A percentile compares a stretch with the other conserved stretches of the same genome.
Evolutionary conservation across 2,797 vertebrate species (phyloP).

Genomic region (Gila robusta): DNA sequence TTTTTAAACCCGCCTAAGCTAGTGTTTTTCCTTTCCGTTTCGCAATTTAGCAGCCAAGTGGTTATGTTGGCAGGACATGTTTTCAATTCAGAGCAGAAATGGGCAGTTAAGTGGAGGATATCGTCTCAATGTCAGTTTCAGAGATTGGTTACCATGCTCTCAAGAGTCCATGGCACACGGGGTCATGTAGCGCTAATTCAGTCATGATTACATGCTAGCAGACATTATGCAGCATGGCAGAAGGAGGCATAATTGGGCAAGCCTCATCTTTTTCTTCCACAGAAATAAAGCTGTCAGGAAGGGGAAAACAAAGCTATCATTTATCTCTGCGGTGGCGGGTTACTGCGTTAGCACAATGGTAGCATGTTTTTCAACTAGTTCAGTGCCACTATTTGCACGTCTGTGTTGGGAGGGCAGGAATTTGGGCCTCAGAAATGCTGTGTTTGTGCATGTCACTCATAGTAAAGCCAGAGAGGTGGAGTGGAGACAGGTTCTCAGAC

Average conservation of each 20-base stretch:
- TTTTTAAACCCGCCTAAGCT: conserved; percentile 39
- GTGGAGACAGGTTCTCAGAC: conserved; percentile 65
- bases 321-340: conserved; percentile 26
- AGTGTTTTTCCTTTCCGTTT: conserved; percentile 37
- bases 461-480: conserved; percentile 65
- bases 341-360: conserved; percentile 34
- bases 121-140: conserved; percentile 48
- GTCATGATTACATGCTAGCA: conserved; percentile 53
- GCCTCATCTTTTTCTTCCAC: conserved; percentile 28
- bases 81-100: conserved; percentile 51
- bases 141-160: conserved; percentile 56
- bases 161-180: conserved; percentile 44
- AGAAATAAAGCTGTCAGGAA: conserved; percentile 45
- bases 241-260: conserved; percentile 48
- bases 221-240: conserved; percentile 50
- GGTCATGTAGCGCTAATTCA: conserved; percentile 52
- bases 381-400: background rate
- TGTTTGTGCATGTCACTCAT: conserved; percentile 82
- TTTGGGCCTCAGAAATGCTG: conserved; percentile 66
- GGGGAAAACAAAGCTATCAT: conserved; percentile 46
- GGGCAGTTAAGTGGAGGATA: conserved; percentile 55
- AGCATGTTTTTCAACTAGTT: conserved; percentile 18
- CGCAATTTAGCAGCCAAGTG: conserved; percentile 33
- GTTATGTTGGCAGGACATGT: conserved; percentile 36
- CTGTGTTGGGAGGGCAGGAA: conserved; percentile 53